phyloP scores from a whole-genome alignment of 2,888 invertebrate species.

The Halocaridina rubra region DNA sequence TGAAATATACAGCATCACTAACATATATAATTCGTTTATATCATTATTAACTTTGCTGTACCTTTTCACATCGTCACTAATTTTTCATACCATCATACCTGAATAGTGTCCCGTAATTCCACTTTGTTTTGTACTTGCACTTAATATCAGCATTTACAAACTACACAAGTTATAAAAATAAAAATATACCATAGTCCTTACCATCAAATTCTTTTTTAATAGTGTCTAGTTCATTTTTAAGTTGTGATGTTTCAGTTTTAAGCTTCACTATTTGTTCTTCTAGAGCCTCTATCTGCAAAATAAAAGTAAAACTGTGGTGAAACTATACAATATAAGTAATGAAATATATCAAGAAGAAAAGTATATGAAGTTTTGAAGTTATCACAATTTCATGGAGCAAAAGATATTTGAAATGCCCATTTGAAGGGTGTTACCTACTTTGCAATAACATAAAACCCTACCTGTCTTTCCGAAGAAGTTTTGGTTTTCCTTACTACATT shows the following conservation, averaged over 20 bases:
- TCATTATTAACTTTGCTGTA: too few species aligned
- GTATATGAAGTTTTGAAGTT: neutral
- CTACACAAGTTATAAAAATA: neutral
- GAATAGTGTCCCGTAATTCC: too few species aligned
- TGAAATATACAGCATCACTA: too few species aligned
- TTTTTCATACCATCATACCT: too few species aligned
- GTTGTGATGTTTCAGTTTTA: conserved; percentile 17
- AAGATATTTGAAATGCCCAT: too few species aligned
- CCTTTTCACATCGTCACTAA: too few species aligned
- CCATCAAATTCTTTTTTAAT: conserved; percentile 45
- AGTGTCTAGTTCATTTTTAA: conserved; percentile 14
- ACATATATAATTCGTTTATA: too few species aligned
- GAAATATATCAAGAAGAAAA: neutral
- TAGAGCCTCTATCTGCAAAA: conserved; percentile 36
- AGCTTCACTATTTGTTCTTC: conserved; percentile 26
- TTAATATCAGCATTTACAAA: too few species aligned
- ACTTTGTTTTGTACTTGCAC: too few species aligned
- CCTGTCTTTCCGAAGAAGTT: conserved; percentile 25
- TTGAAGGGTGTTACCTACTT: neutral
- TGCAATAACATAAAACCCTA: conserved; percentile 3
- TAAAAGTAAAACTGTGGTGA: neutral
- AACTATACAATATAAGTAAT: neutral
- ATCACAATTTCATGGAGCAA: too few species aligned
- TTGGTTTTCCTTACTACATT: conserved; percentile 16
- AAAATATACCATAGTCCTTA: neutral